Conservation (phyloP, 2,888 invertebrate species). For the Unio delphinus region DNA sequence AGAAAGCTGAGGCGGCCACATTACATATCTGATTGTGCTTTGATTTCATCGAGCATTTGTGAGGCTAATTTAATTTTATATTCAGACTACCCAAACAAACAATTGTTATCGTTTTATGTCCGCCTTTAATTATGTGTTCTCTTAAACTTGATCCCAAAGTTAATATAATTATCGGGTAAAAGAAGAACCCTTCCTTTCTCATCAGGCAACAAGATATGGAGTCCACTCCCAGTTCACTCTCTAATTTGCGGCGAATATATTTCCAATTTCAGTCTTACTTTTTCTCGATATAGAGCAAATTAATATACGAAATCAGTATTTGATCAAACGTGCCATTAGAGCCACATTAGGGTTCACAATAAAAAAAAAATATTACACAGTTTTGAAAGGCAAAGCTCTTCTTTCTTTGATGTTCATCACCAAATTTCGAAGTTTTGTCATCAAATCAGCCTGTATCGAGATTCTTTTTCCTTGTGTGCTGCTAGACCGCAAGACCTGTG, state of each 20-base stretch:
- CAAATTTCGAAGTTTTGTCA: not conserved
- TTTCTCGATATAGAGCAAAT: not conserved
- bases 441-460: not conserved
- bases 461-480: not conserved
- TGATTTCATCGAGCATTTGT: too few relatives aligned
- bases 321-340: not conserved
- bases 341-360: not conserved
- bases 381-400: too few relatives aligned
- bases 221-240: constrained; percentile 1
- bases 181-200: not conserved
- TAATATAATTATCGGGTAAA: not conserved
- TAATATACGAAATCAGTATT: not conserved
- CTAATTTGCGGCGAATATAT: constrained; percentile 3
- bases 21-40: too few relatives aligned
- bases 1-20: too few relatives aligned
- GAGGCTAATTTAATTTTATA: too few relatives aligned
- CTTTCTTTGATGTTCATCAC: too few relatives aligned
- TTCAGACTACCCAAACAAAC: too few relatives aligned
- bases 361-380: too few relatives aligned
- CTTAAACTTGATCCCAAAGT: not conserved
- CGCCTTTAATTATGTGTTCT: too few relatives aligned
- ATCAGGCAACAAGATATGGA: not conserved
- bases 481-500: not conserved
- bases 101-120: too few relatives aligned
- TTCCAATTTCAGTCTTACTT: not conserved